Base-by-base conservation (phyloP, 2,888 invertebrate species). In the Limnephilus rhombicus region DNA sequence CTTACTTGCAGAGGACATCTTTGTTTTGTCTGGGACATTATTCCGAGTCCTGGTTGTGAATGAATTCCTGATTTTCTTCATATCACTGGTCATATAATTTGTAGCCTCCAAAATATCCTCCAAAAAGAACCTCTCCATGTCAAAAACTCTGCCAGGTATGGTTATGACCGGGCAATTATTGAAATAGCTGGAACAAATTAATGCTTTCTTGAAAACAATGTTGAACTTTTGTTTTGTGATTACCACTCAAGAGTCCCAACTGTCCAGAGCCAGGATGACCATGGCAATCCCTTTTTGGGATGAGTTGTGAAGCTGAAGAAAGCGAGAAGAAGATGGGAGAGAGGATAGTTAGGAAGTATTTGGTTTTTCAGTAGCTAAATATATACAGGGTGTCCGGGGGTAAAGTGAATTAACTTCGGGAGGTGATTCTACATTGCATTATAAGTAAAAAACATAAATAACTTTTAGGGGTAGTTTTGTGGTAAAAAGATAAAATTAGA, bases 91-190 rank as follows among this genome's bases (percentile, higher is more conserved):
- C 94, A 94, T 95, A 94, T 97, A 97, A 94, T 96, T 95, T 0
- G 97, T 96, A 83, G 96, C 94, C 94, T 96, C 96, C 13, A 99
- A 96, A 68, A 99, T 96, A 94, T 99, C 98, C 94, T 99, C 99
- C 41, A 99, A 95, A 94, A 97, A 98, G 94, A 96, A 97, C 37
- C 97, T 97, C 93, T 98, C 97, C 0, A 99, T 98, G 1, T 97
- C 97, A 95, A 96, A 98, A 88, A 97, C 95, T 68, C 98, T 97
- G 0, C 98, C 99, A 80, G 98, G 98, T 91, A 99, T 98, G 68
- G 96, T 96, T 68, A 99, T 96, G 37, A 98, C 97, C 0, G 98
- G 97, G 94, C 98, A 98, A 94, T 97, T 97, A 94, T 97, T 97
- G 95, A 99, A 99, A 95, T 99, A 99, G 80, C 96, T 96, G 88